Evolutionary conservation across 1,140 invertebrate genomes (phyloP), one percentile per base, ranked within the genome.

Genomic region (Acromyrmex charruanus): DNA sequence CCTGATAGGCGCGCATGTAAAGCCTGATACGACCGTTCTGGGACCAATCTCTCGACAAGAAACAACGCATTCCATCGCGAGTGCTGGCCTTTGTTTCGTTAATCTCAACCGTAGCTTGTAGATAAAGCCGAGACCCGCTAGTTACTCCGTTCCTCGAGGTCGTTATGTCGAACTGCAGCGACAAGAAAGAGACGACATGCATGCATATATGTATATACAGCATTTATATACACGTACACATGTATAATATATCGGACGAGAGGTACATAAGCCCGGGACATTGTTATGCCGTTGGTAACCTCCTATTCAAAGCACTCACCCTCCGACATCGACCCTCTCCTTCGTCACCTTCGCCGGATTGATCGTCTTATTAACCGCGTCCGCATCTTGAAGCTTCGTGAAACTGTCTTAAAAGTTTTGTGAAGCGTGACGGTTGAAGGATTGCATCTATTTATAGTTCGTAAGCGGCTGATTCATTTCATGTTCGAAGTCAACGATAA

Each of bases 251-350:
- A 84, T 84, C 69, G 55, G 58, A 53, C 35, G 66, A 81, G 53
- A 81, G 39, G 31, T 59, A 79, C 68, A 89, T 89, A 85, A 75
- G 86, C 74, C 55, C 55, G 72, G 72, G 72, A 90, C 87, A 61
- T 88, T 90, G 89, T 88, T 91, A 88, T 77, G 87, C 82, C 63
- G 61, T 74, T 75, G 87, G 82, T 75, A 85, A 84, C 81, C 39
- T 82, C 53, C 89, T 90, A 90, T 90, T 91, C 77, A 90, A 90
- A 90, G 72, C 77, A 84, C 72, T 91, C 77, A 68, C 81, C 49
- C 86, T 82, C 55, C 21, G 74, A 66, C 69, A 61, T 75, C 77
- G n/a, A 25, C 49, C 39, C 25, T 63, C 68, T 14, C 28, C 61
- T 63, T 63, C 68, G 51, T 69, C 65, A 55, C 53, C 82, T 86